phyloP scores from a whole-genome alignment of 2,888 invertebrate species.

The Catocala nupta region DNA sequence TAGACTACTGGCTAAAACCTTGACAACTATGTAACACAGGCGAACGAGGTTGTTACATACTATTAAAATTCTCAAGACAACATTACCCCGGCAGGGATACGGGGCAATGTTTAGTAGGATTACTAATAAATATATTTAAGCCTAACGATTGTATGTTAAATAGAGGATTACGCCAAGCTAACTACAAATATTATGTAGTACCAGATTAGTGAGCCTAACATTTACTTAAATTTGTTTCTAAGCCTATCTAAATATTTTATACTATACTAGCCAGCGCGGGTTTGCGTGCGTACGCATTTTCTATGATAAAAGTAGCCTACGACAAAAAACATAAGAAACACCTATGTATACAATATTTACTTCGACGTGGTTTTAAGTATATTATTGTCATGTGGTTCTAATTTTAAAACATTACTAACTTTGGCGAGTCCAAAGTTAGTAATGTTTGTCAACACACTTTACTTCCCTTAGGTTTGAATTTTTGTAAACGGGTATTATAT shows the following conservation, averaged over 20 bases:
- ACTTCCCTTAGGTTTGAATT: too few relatives aligned
- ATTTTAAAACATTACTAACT: too few relatives aligned
- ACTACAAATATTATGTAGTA: conserved; percentile 10
- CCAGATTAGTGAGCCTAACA: conserved; percentile 8
- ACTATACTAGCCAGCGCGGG: background rate
- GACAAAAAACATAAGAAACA: too few relatives aligned
- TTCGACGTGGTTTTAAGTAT: too few relatives aligned
- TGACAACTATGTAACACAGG: background rate
- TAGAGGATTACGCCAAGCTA: conserved; percentile 15
- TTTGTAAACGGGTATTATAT: too few relatives aligned
- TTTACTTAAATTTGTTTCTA: conserved; percentile 8
- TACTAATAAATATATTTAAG: conserved; percentile 26
- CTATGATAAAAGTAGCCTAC: too few relatives aligned
- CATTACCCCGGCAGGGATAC: conserved; percentile 20
- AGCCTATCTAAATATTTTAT: conserved; percentile 2
- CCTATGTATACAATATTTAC: too few relatives aligned
- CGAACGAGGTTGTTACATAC: conserved; percentile 18
- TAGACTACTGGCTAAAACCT: too few relatives aligned
- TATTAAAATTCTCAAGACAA: conserved; percentile 27
- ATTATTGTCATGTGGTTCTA: too few relatives aligned
- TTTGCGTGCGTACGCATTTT: too few relatives aligned
- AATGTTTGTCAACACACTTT: too few relatives aligned
- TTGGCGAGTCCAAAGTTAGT: too few relatives aligned
- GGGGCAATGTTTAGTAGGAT: conserved; percentile 15
- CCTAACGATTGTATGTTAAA: conserved; percentile 20